Base-by-base conservation (phyloP, 2,888 invertebrate species). In the Tetragnatha montana region DNA sequence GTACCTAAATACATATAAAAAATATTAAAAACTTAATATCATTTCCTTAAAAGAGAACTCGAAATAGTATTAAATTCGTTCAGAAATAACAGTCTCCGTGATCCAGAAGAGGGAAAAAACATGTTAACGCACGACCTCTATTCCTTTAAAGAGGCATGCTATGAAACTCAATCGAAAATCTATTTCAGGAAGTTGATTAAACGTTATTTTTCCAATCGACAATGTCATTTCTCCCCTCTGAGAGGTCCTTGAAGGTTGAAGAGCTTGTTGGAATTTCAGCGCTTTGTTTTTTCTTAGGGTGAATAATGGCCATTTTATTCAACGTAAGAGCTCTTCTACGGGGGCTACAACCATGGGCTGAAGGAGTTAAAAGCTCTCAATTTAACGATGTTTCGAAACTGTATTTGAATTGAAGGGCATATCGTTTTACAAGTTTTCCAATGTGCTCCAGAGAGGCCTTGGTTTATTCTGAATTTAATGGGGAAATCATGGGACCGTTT, bases 241-340 rank as follows among this genome's bases (percentile, higher is more conserved):
- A 78, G 60, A 60, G 60, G 60, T 60, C 22, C 78, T 78, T 12
- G 60, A 78, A 60, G n/a, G 51, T 21, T 78, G 14, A 60, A 78
- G 78, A 60, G 78, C 21, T 78, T 60, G 60, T 78, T 78, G 60
- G 60, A 78, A 78, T 78, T 78, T 51, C 60, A 60, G 51, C 21
- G 51, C 78, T 78, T 19, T 78, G 68, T 68, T 51, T 60, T 6
- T 78, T 51, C 21, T 78, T 51, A 2, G 60, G 14, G 7, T 21
- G n/a, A 22, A 78, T 78, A 22, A 60, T 21, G 14, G 17, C 22
- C 1, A 60, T 22, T 22, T 14, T 60, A 1, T 22, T 78, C 78
- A 22, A 60, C 8, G 51, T 21, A 22, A 68, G 78, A 51, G 78
- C 21, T 51, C 35, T 68, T 21, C 17, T 14, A 21, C 17, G 7